Conservation (phyloP, 2,797 vertebrate species). For the Denticeps clupeoides region DNA sequence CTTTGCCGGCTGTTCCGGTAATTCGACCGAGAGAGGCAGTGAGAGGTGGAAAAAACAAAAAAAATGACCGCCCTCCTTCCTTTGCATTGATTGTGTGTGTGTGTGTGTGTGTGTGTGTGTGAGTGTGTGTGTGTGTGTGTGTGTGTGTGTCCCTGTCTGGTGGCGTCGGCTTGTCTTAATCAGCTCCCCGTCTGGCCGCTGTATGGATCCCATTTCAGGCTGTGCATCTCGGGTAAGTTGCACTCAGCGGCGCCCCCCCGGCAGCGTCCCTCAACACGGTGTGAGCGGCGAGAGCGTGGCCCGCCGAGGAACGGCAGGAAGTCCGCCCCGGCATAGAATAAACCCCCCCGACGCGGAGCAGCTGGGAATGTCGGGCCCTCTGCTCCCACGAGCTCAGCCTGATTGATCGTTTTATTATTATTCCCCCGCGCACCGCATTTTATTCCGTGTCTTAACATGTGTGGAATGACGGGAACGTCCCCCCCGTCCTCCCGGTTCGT, state of each 20-base stretch:
- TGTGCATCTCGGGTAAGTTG: slow-evolving; percentile 62
- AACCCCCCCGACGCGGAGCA: too few relatives aligned
- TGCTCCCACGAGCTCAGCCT: slow-evolving; percentile 24
- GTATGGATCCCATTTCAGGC: slow-evolving; percentile 66
- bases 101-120: slow-evolving; percentile 13
- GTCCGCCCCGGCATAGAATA: too few relatives aligned
- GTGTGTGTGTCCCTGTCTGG: slow-evolving; percentile 45
- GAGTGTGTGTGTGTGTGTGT: background rate
- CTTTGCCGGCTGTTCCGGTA: slow-evolving; percentile 49
- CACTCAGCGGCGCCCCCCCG: slow-evolving; percentile 18
- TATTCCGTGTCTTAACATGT: slow-evolving; percentile 62
- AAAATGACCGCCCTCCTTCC: slow-evolving; percentile 62
- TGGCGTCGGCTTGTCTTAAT: slow-evolving; percentile 73
- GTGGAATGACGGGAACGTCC: slow-evolving; percentile 64
- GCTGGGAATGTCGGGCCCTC: slow-evolving; percentile 19
- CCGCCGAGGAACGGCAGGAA: too few relatives aligned
- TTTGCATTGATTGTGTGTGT: slow-evolving; percentile 57
- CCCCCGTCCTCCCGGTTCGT: too few relatives aligned
- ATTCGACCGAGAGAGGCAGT: slow-evolving; percentile 61
- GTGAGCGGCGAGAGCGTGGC: too few relatives aligned
- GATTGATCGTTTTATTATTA: slow-evolving; percentile 36
- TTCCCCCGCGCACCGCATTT: slow-evolving; percentile 39
- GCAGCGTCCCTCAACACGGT: slow-evolving; percentile 2
- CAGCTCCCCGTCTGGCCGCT: slow-evolving; percentile 67
- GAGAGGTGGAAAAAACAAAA: slow-evolving; percentile 57